Evolutionary conservation across 2,888 invertebrate genomes (phyloP).

Genomic region (Oligia latruncula): DNA sequence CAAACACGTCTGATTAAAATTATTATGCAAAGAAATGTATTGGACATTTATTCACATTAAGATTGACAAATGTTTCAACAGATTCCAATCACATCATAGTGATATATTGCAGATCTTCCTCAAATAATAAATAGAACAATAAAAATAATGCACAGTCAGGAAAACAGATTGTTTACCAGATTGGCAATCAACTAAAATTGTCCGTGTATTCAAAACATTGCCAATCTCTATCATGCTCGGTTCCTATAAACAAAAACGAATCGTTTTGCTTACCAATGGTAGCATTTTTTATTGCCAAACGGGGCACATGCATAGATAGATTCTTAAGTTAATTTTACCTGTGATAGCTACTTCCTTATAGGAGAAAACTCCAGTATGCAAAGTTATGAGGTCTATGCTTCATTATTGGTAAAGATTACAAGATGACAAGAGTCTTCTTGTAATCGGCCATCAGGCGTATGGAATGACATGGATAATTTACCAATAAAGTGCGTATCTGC

Average conservation of each 20-base stretch:
- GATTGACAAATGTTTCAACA: not conserved
- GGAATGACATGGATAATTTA: not conserved
- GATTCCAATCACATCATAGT: not conserved
- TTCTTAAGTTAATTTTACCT: not conserved
- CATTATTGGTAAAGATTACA: not conserved
- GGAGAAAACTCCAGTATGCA: not conserved
- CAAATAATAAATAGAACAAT: constrained; percentile 2
- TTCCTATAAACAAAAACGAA: not conserved
- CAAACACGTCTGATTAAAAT: constrained; percentile 16
- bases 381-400: not conserved
- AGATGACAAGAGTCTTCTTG: no score
- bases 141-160: not conserved
- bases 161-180: not conserved
- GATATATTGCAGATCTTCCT: not conserved
- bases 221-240: not conserved
- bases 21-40: not conserved
- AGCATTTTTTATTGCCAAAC: not conserved
- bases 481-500: not conserved
- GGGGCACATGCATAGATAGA: not conserved
- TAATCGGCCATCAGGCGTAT: not conserved
- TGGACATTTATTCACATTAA: constrained; percentile 2
- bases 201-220: no score
- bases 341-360: not conserved
- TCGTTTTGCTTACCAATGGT: not conserved
- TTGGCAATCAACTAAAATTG: not conserved